Conservation (phyloP, 1,140 invertebrate genomes). For the Oppia nitens region DNA sequence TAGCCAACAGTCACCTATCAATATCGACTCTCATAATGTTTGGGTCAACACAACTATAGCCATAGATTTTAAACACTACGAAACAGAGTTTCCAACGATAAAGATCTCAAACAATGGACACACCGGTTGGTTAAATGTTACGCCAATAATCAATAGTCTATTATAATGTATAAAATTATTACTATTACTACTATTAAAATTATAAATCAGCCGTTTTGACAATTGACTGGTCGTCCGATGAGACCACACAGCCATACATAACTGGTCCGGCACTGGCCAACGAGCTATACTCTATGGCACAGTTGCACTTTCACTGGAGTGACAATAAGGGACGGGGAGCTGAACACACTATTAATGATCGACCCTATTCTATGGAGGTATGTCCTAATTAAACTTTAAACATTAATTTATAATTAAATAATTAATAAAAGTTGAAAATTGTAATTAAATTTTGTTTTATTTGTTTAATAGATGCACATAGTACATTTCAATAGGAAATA, state of each 20-base stretch:
- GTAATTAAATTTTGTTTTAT: not conserved
- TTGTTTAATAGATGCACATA: constrained; percentile 41
- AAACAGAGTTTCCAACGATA: constrained; percentile 18
- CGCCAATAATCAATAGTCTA: not conserved
- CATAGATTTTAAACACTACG: constrained; percentile 24
- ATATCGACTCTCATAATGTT: constrained; percentile 35
- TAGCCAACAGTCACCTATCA: constrained; percentile 64
- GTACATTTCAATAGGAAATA: constrained; percentile 47
- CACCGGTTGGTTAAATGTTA: constrained; percentile 21
- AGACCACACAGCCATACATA: constrained; percentile 33
- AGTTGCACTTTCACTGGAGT: constrained; percentile 36
- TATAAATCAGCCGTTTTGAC: constrained; percentile 32
- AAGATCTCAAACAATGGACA: constrained; percentile 28
- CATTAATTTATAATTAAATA: not conserved
- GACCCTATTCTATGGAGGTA: constrained; percentile 17
- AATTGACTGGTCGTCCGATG: constrained; percentile 24
- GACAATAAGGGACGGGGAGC: constrained; percentile 25
- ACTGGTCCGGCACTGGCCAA: constrained; percentile 28
- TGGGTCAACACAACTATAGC: constrained; percentile 13
- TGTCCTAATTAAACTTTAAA: not conserved
- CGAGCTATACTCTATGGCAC: constrained; percentile 28
- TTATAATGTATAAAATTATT: no score
- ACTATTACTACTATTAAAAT: constrained; percentile 32
- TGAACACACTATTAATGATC: constrained; percentile 22
- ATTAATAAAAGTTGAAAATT: not conserved